Conservation (phyloP, 2,797 vertebrate species). For the Diplodus puntazzo region DNA sequence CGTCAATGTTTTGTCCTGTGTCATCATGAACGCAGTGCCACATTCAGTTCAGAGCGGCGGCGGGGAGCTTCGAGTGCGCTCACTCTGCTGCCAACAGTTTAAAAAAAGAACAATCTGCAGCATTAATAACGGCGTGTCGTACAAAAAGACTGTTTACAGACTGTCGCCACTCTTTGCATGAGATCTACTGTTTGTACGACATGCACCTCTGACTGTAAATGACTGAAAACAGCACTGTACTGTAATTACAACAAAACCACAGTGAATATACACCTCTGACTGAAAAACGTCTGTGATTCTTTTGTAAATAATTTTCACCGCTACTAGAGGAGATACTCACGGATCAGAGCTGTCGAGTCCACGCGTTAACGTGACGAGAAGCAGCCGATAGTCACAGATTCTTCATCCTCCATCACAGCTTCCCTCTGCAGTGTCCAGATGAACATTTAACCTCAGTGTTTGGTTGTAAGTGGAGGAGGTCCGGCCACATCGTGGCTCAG, state of each 20-base stretch:
- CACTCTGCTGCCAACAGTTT: conserved; percentile 24
- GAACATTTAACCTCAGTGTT: conserved; percentile 19
- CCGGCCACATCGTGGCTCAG: background rate
- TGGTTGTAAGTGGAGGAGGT: conserved; percentile 5
- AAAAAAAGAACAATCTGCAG: conserved; percentile 9
- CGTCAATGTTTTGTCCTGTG: conserved; percentile 37
- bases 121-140: conserved; percentile 20
- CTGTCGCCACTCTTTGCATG: conserved; percentile 71
- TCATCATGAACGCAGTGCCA: conserved; percentile 30
- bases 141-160: conserved; percentile 61
- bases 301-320: conserved; percentile 70
- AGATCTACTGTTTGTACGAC: conserved; percentile 63
- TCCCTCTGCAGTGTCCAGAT: conserved; percentile 12
- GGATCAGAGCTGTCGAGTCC: conserved; percentile 58
- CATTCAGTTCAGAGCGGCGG: conserved; percentile 23
- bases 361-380: background rate
- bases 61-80: conserved; percentile 23
- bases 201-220: conserved; percentile 64
- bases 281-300: conserved; percentile 61
- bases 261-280: conserved; percentile 60
- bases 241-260: conserved; percentile 64
- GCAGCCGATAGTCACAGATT: background rate
- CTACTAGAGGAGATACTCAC: conserved; percentile 62
- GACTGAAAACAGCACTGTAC: conserved; percentile 64
- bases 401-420: background rate